Conservation (phyloP, 2,888 invertebrate species). For the Globia sparganii region DNA sequence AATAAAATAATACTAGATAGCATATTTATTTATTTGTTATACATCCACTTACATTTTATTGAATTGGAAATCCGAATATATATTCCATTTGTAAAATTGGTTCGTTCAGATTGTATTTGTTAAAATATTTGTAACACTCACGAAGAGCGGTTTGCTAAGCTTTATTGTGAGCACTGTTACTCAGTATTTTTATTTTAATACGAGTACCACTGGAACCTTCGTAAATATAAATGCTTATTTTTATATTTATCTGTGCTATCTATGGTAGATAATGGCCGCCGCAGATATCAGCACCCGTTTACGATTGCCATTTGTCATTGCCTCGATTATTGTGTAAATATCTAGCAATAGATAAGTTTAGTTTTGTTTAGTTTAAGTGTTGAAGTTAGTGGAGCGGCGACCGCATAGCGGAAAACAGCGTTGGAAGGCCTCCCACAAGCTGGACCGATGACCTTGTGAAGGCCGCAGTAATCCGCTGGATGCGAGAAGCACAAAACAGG, state of each 20-base stretch:
- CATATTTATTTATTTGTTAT: constrained; percentile 10
- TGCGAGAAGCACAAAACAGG: too few species aligned
- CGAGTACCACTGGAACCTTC: neutral
- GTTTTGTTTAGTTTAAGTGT: too few species aligned
- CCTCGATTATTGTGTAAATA: neutral
- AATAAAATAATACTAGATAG: constrained; percentile 12
- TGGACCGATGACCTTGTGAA: too few species aligned
- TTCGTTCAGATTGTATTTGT: constrained; percentile 24
- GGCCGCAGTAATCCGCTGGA: too few species aligned
- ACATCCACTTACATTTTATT: constrained; percentile 17
- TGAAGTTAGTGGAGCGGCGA: too few species aligned
- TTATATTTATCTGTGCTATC: neutral
- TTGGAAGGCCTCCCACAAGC: too few species aligned
- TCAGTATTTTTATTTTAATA: constrained; percentile 17
- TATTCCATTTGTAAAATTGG: constrained; percentile 41
- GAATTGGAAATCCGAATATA: constrained; percentile 29
- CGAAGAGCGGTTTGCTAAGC: neutral
- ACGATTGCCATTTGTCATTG: neutral
- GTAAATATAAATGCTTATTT: neutral
- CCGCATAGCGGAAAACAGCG: too few species aligned
- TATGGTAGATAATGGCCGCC: neutral
- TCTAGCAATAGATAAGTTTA: neutral
- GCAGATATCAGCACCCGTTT: too few species aligned
- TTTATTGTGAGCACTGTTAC: neutral
- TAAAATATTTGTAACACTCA: constrained; percentile 27